Base-by-base conservation (phyloP, 2,888 invertebrate species). In the Andrena flavipes region DNA sequence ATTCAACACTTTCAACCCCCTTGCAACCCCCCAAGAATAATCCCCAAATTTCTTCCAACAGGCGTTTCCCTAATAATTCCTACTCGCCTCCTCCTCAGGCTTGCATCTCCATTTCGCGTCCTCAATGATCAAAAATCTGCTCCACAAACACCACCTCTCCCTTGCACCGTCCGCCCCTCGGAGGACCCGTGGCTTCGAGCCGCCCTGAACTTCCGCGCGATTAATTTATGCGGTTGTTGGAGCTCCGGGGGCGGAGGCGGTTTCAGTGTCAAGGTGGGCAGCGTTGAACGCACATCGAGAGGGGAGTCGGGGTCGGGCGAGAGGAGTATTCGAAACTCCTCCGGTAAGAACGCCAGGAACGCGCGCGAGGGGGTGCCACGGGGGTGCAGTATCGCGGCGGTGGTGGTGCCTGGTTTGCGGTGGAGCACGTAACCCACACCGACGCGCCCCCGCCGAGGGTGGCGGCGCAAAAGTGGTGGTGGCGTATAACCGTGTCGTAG, bases 261-360 rank as follows among this genome's bases (percentile, higher is more conserved):
- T 76, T 79, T 82, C 86, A 86, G 72, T 86, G 86, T 86, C 86
- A 86, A 86, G 86, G 82, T 79, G 76, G 67, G 60, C 64, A 60
- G 42, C 42, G 59, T 71, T 76, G 70, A 76, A 80, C 73, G 70
- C 70, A 72, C 78, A 68, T 54, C 54, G 62, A 56, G 23, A 68
- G 67, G 62, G 72, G 26, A 69, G 16, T n/a, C 33, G 69, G 23
- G 63, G 78, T 29, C 33, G 63, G 42, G 63, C 23, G 63, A 67
- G 69, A 65, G 73, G 76, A 69, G 70, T 82, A 87, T 87, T 79
- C 60, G 78, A 84, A 74, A 78, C 87, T 78, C 42, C 81, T 84
- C 67, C 64, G 77, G 78, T 88, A 86, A 88, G 87, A 88, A 88
- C 88, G 87, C 81, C 56, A 81, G 87, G 87, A 85, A 88, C 86